phyloP scores from a whole-genome alignment of 2,113 vertebrate species.

The Aphyosemion australe region DNA sequence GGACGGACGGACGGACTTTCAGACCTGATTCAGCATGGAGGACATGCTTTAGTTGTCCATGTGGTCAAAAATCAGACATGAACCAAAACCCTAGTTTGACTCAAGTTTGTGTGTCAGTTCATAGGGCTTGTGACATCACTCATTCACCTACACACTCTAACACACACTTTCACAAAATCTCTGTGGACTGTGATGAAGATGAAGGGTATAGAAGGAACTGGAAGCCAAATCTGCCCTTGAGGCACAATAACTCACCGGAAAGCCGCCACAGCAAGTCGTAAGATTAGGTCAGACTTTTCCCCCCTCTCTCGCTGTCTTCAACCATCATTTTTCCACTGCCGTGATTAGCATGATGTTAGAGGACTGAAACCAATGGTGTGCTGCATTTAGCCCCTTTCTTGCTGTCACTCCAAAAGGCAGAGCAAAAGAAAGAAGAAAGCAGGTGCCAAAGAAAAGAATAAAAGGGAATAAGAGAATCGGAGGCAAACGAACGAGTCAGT shows the following conservation, averaged over 20 bases:
- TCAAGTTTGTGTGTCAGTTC: neutral
- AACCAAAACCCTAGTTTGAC: conserved; percentile 3
- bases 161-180: conserved; percentile 22
- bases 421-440: conserved; percentile 23
- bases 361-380: conserved; percentile 58
- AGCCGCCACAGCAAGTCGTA: conserved; percentile 59
- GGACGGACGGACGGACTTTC: too few species aligned
- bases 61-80: neutral
- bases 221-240: conserved; percentile 63
- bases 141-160: neutral
- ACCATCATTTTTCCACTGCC: conserved; percentile 67
- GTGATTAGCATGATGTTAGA: conserved; percentile 75
- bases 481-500: conserved; percentile 58
- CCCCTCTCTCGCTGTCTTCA: conserved; percentile 28
- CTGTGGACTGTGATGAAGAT: conserved; percentile 63
- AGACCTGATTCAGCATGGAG: neutral
- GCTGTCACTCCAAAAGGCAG: conserved; percentile 47
- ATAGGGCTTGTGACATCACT: neutral
- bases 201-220: conserved; percentile 50
- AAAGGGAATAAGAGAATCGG: conserved; percentile 27
- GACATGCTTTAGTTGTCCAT: neutral
- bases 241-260: conserved; percentile 72
- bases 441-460: conserved; percentile 25
- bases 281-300: conserved; percentile 71
- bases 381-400: conserved; percentile 64